These are phyloP conservation scores for Brachionus manjavacas DNA, from an alignment of 1,140 invertebrate species.

Conservation along the genomic window DNA sequence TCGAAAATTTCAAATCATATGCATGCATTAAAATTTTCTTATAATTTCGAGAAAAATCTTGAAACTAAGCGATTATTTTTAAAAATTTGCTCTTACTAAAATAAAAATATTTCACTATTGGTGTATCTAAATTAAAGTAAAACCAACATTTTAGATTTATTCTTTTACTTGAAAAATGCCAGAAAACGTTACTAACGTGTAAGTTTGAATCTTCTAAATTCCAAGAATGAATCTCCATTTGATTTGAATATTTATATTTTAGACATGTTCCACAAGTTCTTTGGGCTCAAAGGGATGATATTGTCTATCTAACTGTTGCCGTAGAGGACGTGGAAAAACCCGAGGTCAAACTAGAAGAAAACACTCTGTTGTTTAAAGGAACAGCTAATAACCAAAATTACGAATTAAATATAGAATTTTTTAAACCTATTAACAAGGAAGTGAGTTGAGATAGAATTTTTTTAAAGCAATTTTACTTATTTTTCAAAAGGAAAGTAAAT, in stretches of 20 bases:
- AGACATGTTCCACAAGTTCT: conserved; percentile 68
- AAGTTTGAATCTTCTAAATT: background rate
- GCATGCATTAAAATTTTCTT: background rate
- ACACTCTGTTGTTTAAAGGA: conserved; percentile 72
- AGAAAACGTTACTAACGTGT: conserved; percentile 29
- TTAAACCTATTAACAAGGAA: background rate
- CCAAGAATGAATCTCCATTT: too few species aligned
- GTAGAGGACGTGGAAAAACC: conserved; percentile 82
- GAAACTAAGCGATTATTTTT: background rate
- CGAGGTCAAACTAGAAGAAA: conserved; percentile 72
- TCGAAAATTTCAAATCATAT: background rate
- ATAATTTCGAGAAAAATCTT: conserved; percentile 7
- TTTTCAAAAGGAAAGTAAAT: conserved; percentile 61
- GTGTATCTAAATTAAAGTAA: background rate
- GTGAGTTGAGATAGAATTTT: background rate
- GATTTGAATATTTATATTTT: too few species aligned
- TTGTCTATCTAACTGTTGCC: conserved; percentile 78
- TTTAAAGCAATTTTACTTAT: background rate
- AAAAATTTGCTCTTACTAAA: background rate
- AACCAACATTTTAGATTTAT: conserved; percentile 10
- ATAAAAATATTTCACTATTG: background rate
- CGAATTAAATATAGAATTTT: conserved; percentile 16
- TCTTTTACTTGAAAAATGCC: background rate
- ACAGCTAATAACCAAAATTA: background rate
- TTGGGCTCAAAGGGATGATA: conserved; percentile 80